phyloP scores from a whole-genome alignment of 2,113 vertebrate genomes.

The Dasyornis broadbenti region DNA sequence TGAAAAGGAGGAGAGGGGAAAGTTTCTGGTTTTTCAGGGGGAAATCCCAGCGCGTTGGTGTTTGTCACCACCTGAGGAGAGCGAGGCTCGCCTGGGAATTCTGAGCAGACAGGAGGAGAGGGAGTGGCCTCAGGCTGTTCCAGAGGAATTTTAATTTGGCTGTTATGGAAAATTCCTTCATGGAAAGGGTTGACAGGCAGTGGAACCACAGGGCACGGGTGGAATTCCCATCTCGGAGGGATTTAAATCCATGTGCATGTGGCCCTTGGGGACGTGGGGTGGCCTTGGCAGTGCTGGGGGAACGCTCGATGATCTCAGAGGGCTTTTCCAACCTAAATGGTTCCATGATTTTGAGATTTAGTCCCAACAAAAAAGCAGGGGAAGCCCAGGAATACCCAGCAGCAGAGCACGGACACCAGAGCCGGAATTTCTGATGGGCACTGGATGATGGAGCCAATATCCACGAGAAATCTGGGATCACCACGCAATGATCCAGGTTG shows the following conservation, averaged over 20 bases:
- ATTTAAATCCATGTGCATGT: neutral
- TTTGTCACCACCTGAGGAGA: neutral
- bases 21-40: no score
- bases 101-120: neutral
- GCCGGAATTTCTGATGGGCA: neutral
- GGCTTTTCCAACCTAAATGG: neutral
- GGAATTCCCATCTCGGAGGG: fast-evolving
- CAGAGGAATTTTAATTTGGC: neutral
- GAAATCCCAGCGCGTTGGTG: neutral
- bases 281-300: neutral
- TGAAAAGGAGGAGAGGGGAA: neutral
- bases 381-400: neutral
- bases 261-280: neutral
- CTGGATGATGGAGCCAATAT: fast-evolving
- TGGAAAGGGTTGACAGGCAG: neutral
- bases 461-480: neutral
- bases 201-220: fast-evolving
- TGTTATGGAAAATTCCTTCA: fast-evolving
- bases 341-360: neutral
- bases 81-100: neutral
- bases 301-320: neutral
- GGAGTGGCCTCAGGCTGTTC: neutral
- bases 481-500: fast-evolving
- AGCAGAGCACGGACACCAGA: neutral
- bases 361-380: neutral